Conservation (phyloP, 2,888 invertebrate species). For the Pilophorus perplexus region DNA sequence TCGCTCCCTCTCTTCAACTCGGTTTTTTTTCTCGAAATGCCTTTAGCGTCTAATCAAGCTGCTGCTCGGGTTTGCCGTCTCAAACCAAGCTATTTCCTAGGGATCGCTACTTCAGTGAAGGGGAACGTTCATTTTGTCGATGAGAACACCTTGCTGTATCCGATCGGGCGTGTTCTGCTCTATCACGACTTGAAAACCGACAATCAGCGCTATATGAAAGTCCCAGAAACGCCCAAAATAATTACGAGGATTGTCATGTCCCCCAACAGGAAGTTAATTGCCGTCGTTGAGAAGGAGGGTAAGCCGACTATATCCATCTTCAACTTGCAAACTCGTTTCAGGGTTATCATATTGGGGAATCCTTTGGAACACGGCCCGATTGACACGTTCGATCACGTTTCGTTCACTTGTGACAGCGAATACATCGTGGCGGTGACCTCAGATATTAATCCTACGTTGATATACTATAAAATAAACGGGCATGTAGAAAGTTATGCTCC, state of each 20-base stretch:
- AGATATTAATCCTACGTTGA: slow-evolving; percentile 76
- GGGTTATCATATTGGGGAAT: slow-evolving; percentile 65
- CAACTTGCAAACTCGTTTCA: slow-evolving; percentile 67
- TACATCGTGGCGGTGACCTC: slow-evolving; percentile 76
- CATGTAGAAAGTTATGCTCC: slow-evolving; percentile 73
- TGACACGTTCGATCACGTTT: slow-evolving; percentile 16
- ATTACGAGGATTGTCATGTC: slow-evolving; percentile 61
- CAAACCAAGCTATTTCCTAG: slow-evolving; percentile 36
- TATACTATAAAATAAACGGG: slow-evolving; percentile 78
- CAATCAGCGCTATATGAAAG: slow-evolving; percentile 69
- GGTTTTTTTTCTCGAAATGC: no score
- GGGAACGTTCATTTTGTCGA: slow-evolving; percentile 71
- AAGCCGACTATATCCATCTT: slow-evolving; percentile 69
- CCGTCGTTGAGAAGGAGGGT: slow-evolving; percentile 54
- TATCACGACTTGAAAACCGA: slow-evolving; percentile 70
- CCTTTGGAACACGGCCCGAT: slow-evolving; percentile 60
- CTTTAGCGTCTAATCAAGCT: no score
- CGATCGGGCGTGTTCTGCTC: slow-evolving; percentile 72
- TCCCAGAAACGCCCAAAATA: slow-evolving; percentile 65
- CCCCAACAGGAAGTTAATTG: slow-evolving; percentile 67
- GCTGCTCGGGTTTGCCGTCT: slow-evolving; percentile 6
- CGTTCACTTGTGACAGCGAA: slow-evolving; percentile 78
- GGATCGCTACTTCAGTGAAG: slow-evolving; percentile 47
- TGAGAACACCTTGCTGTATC: slow-evolving; percentile 75
- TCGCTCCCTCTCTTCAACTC: no score